Base-by-base conservation (phyloP, 2,113 vertebrate genomes). In the Bubo scandiacus region DNA sequence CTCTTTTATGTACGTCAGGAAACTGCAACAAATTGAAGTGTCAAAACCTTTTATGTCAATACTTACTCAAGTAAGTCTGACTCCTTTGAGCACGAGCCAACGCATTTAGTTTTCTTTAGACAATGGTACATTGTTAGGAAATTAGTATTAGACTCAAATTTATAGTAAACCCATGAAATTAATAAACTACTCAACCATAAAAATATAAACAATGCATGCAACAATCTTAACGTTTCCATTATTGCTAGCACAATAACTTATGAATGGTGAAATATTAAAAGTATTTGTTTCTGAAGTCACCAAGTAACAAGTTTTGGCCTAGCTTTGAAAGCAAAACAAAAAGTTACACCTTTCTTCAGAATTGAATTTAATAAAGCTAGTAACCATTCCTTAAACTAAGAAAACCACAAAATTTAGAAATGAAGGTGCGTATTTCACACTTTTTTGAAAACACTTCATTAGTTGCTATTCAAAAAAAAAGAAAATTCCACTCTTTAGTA, bases 101-200 rank as follows among this genome's bases (percentile, higher is more conserved):
- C 0, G 0, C 20, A 29, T 52, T 63, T 47, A 29, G 8, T 63
- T 89, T 73, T 80, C 86, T 80, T 81, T 57, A 92, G 25, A 79
- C 91, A 95, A 67, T 32, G 16, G 65, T 25, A 52, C n/a, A 71
- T n/a, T 77, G 38, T 85, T 79, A 80, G 29, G 49, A 94, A 95
- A 85, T 36, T 15, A 57, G 54, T 23, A 83, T 62, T 71, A 80
- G 54, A 72, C 40, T 61, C 30, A 66, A 70, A 7, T 71, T 65
- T 80, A 81, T 4, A 9, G 26, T 54, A 29, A 88, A 58, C 5
- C 21, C 18, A 80, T 49, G 6, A 94, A 67, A 93, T 47, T 57
- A 89, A 73, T 32, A 71, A 79, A 68, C 51, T 89, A 93, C 36
- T 82, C 45, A 54, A 89, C 62, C n/a, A 85, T 27, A 92, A 58